Conservation (phyloP, 2,797 vertebrate species). For the Acropternis orthonyx region DNA sequence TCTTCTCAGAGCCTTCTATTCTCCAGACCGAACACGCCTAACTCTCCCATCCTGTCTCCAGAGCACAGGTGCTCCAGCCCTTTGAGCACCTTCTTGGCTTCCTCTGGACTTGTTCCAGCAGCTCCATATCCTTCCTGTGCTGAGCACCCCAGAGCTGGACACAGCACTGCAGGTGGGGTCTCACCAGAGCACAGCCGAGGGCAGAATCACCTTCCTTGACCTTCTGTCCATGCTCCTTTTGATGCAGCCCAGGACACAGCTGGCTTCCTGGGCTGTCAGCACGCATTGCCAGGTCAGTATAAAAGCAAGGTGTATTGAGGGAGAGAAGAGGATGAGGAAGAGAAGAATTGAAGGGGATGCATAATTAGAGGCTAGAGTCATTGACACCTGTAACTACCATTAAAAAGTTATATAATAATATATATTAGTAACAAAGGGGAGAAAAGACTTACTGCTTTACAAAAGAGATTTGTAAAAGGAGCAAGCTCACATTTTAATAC, state of each 20-base stretch:
- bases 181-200: neutral
- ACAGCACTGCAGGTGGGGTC: neutral
- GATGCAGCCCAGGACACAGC: neutral
- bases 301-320: neutral
- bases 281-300: accelerated
- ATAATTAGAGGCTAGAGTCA: neutral
- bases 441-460: neutral
- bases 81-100: too few species aligned
- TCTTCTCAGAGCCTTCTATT: neutral
- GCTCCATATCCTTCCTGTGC: neutral
- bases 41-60: neutral
- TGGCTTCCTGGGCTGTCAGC: neutral
- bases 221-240: neutral
- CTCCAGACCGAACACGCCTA: neutral
- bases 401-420: neutral
- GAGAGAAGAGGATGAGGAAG: neutral
- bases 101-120: neutral
- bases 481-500: neutral
- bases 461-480: constrained; percentile 26
- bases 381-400: neutral
- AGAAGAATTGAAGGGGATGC: neutral
- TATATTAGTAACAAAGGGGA: neutral
- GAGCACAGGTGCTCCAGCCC: neutral
- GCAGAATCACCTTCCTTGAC: neutral
- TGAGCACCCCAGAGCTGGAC: neutral